Conservation (phyloP, 1,140 invertebrate genomes). For the Macrobrachium nipponense region DNA sequence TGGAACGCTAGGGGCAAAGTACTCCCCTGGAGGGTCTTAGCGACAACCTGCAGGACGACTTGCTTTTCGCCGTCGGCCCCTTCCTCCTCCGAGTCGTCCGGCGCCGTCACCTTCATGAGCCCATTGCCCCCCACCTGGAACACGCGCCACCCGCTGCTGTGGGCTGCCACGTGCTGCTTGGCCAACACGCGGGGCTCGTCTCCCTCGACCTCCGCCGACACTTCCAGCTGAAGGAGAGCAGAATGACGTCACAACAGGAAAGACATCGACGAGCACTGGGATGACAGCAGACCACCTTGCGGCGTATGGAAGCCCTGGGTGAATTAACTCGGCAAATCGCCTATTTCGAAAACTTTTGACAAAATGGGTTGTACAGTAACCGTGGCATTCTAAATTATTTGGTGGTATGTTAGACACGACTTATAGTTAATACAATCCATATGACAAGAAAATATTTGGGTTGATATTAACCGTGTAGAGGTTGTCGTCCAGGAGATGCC, state of each 20-base stretch:
- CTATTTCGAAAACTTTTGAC: not conserved
- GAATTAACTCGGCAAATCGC: not conserved
- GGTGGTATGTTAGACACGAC: too few relatives aligned
- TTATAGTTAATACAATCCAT: too few relatives aligned
- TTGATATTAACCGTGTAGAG: conserved; percentile 32
- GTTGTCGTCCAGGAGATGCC: conserved; percentile 38
- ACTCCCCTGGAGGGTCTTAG: conserved; percentile 4
- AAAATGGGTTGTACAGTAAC: too few relatives aligned
- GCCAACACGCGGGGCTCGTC: conserved; percentile 12
- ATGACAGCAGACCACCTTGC: not conserved
- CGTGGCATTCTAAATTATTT: too few relatives aligned
- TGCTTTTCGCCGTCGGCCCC: not conserved
- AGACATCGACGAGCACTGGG: not conserved
- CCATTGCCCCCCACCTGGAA: conserved; percentile 24
- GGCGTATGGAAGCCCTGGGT: not conserved
- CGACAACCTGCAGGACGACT: conserved; percentile 19
- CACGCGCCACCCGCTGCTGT: conserved; percentile 46
- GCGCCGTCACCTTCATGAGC: too few relatives aligned
- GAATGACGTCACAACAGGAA: not conserved
- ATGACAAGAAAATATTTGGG: not conserved
- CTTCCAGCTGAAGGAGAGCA: conserved; percentile 26
- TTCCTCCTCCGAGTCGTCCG: not conserved
- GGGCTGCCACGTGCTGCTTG: conserved; percentile 40
- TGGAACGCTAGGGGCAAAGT: conserved; percentile 28
- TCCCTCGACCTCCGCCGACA: not conserved